Conservation (phyloP, 2,888 invertebrate species). For the Meteorus cinctellus region DNA sequence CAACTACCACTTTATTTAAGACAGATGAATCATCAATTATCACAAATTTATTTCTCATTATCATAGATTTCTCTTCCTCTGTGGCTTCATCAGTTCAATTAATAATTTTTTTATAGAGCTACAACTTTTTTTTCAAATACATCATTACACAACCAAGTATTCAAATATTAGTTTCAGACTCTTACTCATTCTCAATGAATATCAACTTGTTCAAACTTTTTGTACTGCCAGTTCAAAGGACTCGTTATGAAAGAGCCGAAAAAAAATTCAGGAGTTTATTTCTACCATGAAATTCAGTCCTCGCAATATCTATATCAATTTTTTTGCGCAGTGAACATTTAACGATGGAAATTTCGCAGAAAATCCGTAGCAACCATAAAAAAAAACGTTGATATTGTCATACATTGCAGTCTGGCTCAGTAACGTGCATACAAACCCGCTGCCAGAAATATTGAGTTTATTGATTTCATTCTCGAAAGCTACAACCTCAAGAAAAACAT, state of each 20-base stretch:
- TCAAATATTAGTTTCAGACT: not conserved
- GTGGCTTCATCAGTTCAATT: not conserved
- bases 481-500: not conserved
- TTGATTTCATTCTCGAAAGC: conserved; percentile 38
- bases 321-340: not conserved
- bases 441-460: conserved; percentile 38
- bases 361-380: not conserved
- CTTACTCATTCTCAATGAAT: not conserved
- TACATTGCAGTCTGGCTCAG: not conserved
- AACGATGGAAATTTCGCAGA: not conserved
- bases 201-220: too few species aligned
- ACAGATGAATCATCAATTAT: not conserved
- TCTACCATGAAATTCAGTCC: not conserved
- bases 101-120: not conserved
- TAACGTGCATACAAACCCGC: conserved; percentile 33
- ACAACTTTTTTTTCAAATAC: not conserved
- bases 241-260: not conserved
- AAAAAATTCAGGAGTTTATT: not conserved
- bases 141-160: not conserved
- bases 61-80: not conserved
- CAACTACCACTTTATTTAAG: not conserved
- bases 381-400: not conserved
- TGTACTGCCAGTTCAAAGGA: too few species aligned
- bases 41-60: not conserved
- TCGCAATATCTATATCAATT: not conserved